phyloP scores from a whole-genome alignment of 2,113 vertebrate species.

The Austrofundulus limnaeus region DNA sequence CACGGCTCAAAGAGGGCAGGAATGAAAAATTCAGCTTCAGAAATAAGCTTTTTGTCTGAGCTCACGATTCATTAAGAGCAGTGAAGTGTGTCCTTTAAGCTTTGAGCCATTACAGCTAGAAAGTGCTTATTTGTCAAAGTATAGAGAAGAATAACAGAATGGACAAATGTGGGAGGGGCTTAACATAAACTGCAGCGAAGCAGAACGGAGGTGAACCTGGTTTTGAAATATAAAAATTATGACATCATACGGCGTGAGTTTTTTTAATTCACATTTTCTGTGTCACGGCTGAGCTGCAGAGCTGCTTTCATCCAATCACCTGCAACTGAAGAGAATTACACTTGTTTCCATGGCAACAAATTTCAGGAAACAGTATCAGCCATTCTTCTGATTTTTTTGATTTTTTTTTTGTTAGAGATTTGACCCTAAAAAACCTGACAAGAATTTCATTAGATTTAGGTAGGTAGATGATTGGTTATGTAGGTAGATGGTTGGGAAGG shows the following conservation, averaged over 20 bases:
- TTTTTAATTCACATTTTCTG: not conserved
- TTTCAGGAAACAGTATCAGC: not conserved
- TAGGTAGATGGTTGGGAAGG: no score
- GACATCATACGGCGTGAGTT: not conserved
- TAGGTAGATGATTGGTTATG: no score
- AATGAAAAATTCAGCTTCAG: not conserved
- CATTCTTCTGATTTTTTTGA: not conserved
- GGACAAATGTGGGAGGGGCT: not conserved
- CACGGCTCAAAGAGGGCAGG: not conserved
- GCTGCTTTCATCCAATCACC: not conserved
- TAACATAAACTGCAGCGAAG: not conserved
- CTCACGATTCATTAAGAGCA: conserved; percentile 1
- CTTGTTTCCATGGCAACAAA: conserved; percentile 3
- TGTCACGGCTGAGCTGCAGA: not conserved
- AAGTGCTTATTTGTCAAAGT: conserved; percentile 12
- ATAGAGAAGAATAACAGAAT: not conserved
- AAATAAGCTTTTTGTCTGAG: not conserved
- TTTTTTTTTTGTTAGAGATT: not conserved
- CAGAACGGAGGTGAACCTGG: no score
- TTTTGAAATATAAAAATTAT: not conserved
- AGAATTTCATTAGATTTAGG: no score
- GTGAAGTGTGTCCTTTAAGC: conserved; percentile 4
- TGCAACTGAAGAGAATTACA: not conserved
- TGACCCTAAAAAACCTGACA: not conserved
- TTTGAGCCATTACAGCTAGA: not conserved